These are phyloP conservation scores for Aphidoletes aphidimyza DNA, from an alignment of 2,888 invertebrate genomes.

Conservation along the genomic window DNA sequence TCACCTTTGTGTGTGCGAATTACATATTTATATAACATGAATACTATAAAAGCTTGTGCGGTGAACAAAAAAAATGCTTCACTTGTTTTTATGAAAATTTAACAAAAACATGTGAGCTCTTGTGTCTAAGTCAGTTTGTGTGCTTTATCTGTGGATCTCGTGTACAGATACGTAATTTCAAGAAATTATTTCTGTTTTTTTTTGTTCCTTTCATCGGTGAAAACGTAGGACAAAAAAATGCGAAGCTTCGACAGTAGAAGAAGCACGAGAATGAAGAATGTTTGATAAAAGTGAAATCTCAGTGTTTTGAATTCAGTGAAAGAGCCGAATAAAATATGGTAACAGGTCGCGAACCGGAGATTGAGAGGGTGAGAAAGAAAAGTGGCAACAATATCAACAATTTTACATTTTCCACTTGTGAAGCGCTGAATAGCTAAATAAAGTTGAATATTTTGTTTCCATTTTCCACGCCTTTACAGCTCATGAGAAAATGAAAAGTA, in stretches of 20 bases:
- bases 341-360: neutral
- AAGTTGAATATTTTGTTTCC: conserved; percentile 39
- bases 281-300: conserved; percentile 6
- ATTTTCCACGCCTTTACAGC: neutral
- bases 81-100: conserved; percentile 24
- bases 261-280: neutral
- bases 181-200: neutral
- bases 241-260: neutral
- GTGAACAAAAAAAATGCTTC: neutral
- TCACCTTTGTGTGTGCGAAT: neutral
- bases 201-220: too few species aligned
- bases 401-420: conserved; percentile 12
- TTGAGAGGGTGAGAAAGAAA: neutral
- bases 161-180: neutral
- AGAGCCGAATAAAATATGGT: neutral
- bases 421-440: conserved; percentile 35
- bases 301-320: neutral
- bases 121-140: neutral
- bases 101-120: neutral
- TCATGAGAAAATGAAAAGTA: neutral
- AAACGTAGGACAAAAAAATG: neutral
- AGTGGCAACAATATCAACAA: neutral
- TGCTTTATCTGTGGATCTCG: neutral
- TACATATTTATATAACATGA: conserved; percentile 4
- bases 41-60: conserved; percentile 13